Evolutionary conservation across 2,113 vertebrate species (phyloP).

Genomic region (Labeo rohita): DNA sequence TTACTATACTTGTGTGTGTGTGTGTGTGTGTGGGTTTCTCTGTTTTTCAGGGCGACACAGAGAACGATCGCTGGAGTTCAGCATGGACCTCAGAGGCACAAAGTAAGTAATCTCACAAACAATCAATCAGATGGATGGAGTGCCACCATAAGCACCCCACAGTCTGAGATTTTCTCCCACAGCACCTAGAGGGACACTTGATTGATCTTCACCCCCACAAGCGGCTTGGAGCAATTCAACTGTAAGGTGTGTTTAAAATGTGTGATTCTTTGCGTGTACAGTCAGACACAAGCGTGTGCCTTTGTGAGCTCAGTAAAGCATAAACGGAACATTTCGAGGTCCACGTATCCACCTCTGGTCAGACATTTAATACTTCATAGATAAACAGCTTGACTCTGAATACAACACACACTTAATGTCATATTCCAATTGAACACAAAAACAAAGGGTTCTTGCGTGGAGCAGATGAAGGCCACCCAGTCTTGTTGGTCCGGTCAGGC

Average conservation of each 20-base stretch:
- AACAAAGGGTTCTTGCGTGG: slow-evolving; percentile 4
- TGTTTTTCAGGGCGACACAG: slow-evolving; percentile 7
- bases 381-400: slow-evolving; percentile 38
- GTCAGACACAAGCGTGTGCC: slow-evolving; percentile 28
- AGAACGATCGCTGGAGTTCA: slow-evolving; percentile 12
- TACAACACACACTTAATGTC: slow-evolving; percentile 43
- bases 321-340: slow-evolving; percentile 23
- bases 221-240: background rate
- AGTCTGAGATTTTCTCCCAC: slow-evolving; percentile 7
- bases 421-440: slow-evolving; percentile 47
- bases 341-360: slow-evolving; percentile 14
- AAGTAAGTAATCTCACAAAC: slow-evolving; percentile 45
- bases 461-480: slow-evolving; percentile 25
- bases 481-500: slow-evolving; percentile 25
- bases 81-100: slow-evolving; percentile 27
- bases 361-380: slow-evolving; percentile 31
- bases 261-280: slow-evolving; percentile 1
- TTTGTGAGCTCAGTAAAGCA: slow-evolving; percentile 27
- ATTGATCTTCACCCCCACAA: slow-evolving; percentile 10
- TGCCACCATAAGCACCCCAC: slow-evolving; percentile 19
- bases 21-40: background rate
- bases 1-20: background rate
- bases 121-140: slow-evolving; percentile 43
- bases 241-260: slow-evolving; percentile 24
- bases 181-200: slow-evolving; percentile 31